Evolutionary conservation across 2,888 invertebrate genomes (phyloP).

Genomic region (Drepana falcataria): DNA sequence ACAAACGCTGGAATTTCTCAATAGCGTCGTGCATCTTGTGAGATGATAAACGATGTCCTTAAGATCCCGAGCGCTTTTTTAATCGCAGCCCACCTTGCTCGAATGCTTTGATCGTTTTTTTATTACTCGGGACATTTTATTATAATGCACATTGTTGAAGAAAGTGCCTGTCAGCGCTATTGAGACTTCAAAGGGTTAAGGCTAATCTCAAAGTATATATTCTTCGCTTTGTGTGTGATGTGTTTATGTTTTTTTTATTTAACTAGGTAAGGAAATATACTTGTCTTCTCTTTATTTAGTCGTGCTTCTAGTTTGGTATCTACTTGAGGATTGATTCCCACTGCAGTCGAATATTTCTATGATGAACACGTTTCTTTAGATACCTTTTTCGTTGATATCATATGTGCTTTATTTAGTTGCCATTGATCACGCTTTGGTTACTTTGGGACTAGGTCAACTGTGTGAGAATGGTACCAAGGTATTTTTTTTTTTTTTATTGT

Average conservation of each 20-base stretch:
- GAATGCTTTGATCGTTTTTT: constrained; percentile 43
- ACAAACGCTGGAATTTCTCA: constrained; percentile 8
- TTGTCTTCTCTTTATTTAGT: too few relatives aligned
- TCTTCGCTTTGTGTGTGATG: neutral
- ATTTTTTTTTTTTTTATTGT: too few relatives aligned
- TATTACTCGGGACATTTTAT: constrained; percentile 49
- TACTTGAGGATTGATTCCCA: too few relatives aligned
- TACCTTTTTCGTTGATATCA: too few relatives aligned
- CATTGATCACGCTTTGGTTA: too few relatives aligned
- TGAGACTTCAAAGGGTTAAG: constrained; percentile 33
- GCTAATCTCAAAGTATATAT: constrained; percentile 1
- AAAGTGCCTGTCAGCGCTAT: constrained; percentile 37
- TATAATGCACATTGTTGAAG: constrained; percentile 38
- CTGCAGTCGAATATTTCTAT: too few relatives aligned
- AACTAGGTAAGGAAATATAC: too few relatives aligned
- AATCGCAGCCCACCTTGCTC: constrained; percentile 38
- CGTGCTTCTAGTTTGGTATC: too few relatives aligned
- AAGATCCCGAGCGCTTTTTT: constrained; percentile 29
- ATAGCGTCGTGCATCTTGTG: constrained; percentile 20
- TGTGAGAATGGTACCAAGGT: too few relatives aligned
- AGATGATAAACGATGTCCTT: constrained; percentile 50
- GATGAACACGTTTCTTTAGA: too few relatives aligned
- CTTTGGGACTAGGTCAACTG: too few relatives aligned
- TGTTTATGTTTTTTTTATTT: neutral
- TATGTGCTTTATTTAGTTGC: too few relatives aligned